A percentile compares a stretch with the other conserved stretches of the same genome.
These are phyloP conservation scores for Xanthia togata DNA, from an alignment of 2,888 invertebrate species.

Conservation along the genomic window DNA sequence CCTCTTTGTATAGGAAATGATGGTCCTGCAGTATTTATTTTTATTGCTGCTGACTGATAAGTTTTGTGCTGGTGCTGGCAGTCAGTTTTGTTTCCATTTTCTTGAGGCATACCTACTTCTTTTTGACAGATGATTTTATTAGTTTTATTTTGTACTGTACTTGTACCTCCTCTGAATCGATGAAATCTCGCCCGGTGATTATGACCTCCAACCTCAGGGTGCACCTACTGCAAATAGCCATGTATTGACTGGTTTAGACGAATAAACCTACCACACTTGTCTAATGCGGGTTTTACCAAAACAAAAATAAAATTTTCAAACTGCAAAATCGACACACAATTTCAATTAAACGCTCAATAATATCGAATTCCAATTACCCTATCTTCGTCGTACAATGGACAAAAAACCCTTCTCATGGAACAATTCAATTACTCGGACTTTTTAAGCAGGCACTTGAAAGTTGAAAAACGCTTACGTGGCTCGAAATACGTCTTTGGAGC, in stretches of 20 bases:
- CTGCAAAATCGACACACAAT: not conserved
- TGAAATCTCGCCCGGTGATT: not conserved
- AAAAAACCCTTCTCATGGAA: conserved; percentile 25
- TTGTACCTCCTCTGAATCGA: too few species aligned
- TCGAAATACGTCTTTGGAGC: conserved; percentile 5
- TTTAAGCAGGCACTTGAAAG: conserved; percentile 43
- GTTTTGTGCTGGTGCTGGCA: too few species aligned
- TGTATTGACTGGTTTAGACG: not conserved
- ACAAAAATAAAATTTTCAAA: not conserved
- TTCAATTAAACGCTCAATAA: conserved; percentile 5
- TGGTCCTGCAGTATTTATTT: too few species aligned
- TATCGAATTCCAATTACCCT: conserved; percentile 4
- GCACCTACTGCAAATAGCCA: not conserved
- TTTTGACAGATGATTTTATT: too few species aligned
- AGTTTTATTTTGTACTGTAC: too few species aligned
- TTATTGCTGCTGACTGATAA: too few species aligned
- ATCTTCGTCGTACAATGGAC: conserved; percentile 17
- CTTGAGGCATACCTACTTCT: too few species aligned
- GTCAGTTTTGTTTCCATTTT: too few species aligned
- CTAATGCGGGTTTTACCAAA: not conserved
- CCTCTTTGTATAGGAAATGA: too few species aligned
- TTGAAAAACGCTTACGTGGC: conserved; percentile 34
- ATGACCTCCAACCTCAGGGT: not conserved
- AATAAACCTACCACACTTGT: not conserved
- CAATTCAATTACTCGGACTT: conserved; percentile 39